Evolutionary conservation across 2,797 vertebrate genomes (phyloP), one percentile per base, ranked within the genome.

Genomic region (Hippopotamyrus pictus): DNA sequence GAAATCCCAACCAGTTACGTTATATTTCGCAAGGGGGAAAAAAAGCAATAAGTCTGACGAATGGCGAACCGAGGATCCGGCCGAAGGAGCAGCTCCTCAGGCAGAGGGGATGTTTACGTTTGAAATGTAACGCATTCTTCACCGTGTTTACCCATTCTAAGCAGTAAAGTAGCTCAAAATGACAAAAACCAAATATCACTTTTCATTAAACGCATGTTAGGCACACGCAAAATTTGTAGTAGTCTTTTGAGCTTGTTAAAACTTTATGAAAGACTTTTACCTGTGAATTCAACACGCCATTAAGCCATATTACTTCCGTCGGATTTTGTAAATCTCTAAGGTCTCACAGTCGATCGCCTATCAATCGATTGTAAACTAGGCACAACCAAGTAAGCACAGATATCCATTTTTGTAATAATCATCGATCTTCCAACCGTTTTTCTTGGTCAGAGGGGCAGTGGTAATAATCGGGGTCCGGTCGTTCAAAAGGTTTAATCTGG

Each of bases 81-180:
- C 19, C 54, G 54, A n/a, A n/a, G 29, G 14, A n/a, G 54, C 17
- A 17, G 29, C 17, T 29, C 22, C 57, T 22, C 29, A 22, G 46
- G 53, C 51, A 8, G 59, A 46, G 3, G 46, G 89, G 84, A 76
- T 89, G 89, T 89, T 89, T 89, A 87, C 84, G 62, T 89, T 89
- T 65, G 62, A 89, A 89, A 11, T 53, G 3, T 41, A 51, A 50
- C 57, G 59, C 57, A 46, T 41, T 37, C 41, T 54, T 41, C 19
- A 11, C 19, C 33, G 6, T 2, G 86, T 25, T 9, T 14, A 6
- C 11, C 17, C 12, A 8, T 44, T 25, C 8, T 19, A 87, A 25
- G 29, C 53, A n/a, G 37, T 12, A 41, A 54, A 44, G 14, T 22
- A 87, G 17, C 53, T 6, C 9, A 59, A 62, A 87, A 14, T 17